Evolutionary conservation across 2,888 invertebrate species (phyloP), one percentile per base, ranked within the genome.

Genomic region (Tipula vernalis): DNA sequence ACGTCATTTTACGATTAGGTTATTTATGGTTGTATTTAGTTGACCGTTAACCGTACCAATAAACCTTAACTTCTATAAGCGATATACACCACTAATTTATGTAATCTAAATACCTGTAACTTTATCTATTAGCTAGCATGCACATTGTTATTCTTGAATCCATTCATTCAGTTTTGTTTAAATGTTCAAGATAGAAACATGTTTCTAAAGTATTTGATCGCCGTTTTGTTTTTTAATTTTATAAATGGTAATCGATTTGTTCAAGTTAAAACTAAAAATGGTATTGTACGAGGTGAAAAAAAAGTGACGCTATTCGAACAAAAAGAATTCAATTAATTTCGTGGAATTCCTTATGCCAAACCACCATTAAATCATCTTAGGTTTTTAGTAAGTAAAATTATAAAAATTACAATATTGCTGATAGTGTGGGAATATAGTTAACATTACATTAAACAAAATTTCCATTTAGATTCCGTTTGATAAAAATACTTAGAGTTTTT

Each of bases 181-280:
- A 44, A 44, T n/a, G n/a, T 51, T 51, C 51, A 51, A 39, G 39
- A 44, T 51, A 4, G n/a, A 5, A 15, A 5, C 4, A 71, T 71
- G 71, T 71, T 18, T 71, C 71, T 71, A 8, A 71, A 71, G 71
- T 71, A 10, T 18, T 28, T 28, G 10, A 8, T 71, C 12, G 28
- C n/a, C n/a, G 51, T 51, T 51, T 51, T 51, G 2, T n/a, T 51
- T 0, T 5, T 15, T n/a, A 15, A n/a, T 13, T 51, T 51, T 51
- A 15, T 15, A 28, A 10, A 10, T 3, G 28, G 71, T 28, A 28
- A 28, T 28, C 28, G 51, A n/a, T 51, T n/a, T 28, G 28, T 71
- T 18, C 28, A 84, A 84, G 84, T 84, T 84, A 36, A 84, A 84
- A 84, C 15, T 39, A 84, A 39, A 84, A 84, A 84, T 84, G 84